Base-by-base conservation (phyloP, 2,797 vertebrate species). In the Orientallactaga sibirica region DNA sequence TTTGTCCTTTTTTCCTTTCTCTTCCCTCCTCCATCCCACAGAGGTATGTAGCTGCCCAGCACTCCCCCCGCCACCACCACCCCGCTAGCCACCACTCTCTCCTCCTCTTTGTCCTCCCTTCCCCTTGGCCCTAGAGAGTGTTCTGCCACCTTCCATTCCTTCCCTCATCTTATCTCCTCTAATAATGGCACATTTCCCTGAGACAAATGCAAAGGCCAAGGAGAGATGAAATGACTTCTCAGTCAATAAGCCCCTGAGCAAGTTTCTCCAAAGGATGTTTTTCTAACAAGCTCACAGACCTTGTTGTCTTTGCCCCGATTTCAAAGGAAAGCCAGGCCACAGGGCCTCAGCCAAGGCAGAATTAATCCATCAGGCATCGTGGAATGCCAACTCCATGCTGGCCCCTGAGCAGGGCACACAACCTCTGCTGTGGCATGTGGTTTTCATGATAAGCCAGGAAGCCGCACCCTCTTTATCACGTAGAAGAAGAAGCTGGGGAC, bases 181-280 rank as follows among this genome's bases (percentile, higher is more conserved):
- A 67, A 78, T 78, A 90, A 92, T n/a, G 67, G 27, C 77, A 29
- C 77, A 33, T 96, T 89, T 94, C 41, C 91, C 76, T 73, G n/a
- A 90, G 86, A 96, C 84, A 92, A 86, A 94, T 84, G 20, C 75
- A 48, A 88, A 94, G 88, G 48, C 92, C 73, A 80, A 33, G 15
- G 33, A 92, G 90, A 91, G 87, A 83, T 18, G 75, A 37, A 79
- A 92, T 25, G 85, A 77, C 43, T 41, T 92, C 62, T 87, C 64
- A 14, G 66, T 86, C 92, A 84, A 88, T 94, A 88, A 83, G 29
- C 58, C 87, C 86, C 41, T 12, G 37, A 81, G 79, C 85, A 66
- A 90, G 68, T 82, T 83, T 90, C 94, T 85, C 25, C 24, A 75
- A 96, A 86, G 68, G 37, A 85, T 5, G 78, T 33, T 52, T 81